phyloP scores from a whole-genome alignment of 2,888 invertebrate species.

The Nephrotoma flavescens region DNA sequence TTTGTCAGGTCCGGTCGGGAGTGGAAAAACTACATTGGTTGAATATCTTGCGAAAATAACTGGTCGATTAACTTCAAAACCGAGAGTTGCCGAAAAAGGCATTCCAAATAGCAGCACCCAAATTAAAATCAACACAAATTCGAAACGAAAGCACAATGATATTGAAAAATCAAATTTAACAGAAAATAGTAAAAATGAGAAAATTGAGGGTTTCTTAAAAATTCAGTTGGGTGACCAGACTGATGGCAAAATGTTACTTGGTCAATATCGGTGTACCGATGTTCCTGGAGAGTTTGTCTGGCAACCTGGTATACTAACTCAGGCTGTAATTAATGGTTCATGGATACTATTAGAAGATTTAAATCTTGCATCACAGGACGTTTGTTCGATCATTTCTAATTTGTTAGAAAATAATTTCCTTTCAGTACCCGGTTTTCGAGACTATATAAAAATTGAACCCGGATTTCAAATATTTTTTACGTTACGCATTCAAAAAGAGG shows the following conservation, averaged over 20 bases:
- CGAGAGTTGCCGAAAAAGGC: slow-evolving; percentile 10
- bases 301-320: slow-evolving; percentile 88
- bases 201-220: slow-evolving; percentile 48
- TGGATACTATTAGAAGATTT: slow-evolving; percentile 95
- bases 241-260: slow-evolving; percentile 87
- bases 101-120: not conserved
- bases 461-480: slow-evolving; percentile 91
- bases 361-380: slow-evolving; percentile 86
- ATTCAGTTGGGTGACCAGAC: slow-evolving; percentile 95
- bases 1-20: slow-evolving; percentile 79
- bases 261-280: slow-evolving; percentile 72
- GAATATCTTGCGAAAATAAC: slow-evolving; percentile 74
- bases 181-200: not conserved
- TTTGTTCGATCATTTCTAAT: slow-evolving; percentile 72
- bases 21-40: slow-evolving; percentile 84
- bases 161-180: not conserved
- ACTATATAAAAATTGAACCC: slow-evolving; percentile 60
- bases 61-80: slow-evolving; percentile 36
- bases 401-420: slow-evolving; percentile 70
- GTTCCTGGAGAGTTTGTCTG: slow-evolving; percentile 95
- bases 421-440: slow-evolving; percentile 78
- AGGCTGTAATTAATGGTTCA: slow-evolving; percentile 68
- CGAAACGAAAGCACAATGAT: not conserved
- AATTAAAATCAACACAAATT: not conserved
- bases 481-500: slow-evolving; percentile 36